These are phyloP conservation scores for Iguana delicatissima DNA, from an alignment of 2,797 vertebrate species.

Conservation along the genomic window DNA sequence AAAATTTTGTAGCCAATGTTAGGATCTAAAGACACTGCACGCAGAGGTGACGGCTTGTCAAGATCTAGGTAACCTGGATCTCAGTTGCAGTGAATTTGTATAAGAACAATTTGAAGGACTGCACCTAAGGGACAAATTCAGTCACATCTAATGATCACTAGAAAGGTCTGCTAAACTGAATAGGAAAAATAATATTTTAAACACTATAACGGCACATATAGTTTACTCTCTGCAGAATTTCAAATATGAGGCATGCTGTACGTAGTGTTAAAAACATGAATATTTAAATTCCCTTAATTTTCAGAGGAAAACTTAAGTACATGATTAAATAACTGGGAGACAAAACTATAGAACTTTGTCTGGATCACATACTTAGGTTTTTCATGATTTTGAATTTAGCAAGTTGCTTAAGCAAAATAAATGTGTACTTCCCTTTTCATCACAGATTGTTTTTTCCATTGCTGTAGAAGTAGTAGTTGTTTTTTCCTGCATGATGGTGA, in stretches of 20 bases:
- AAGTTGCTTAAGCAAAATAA: not conserved
- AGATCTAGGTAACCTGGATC: not conserved
- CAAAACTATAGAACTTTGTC: not conserved
- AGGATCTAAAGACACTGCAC: no score
- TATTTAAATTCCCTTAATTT: not conserved
- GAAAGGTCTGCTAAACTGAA: not conserved
- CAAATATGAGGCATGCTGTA: not conserved
- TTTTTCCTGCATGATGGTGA: not conserved
- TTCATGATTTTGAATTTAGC: not conserved
- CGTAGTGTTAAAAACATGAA: not conserved
- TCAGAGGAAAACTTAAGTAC: not conserved
- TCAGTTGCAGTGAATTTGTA: not conserved
- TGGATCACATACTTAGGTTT: not conserved
- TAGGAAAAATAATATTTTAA: not conserved
- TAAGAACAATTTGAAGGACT: not conserved
- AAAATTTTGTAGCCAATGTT: no score
- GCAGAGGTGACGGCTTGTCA: not conserved
- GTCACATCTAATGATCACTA: not conserved
- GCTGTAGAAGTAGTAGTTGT: not conserved
- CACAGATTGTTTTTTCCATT: not conserved
- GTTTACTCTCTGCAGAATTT: not conserved
- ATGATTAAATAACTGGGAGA: not conserved
- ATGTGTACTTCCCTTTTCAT: no score
- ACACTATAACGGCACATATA: not conserved
- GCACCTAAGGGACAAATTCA: not conserved